Evolutionary conservation across 2,888 invertebrate species (phyloP), one percentile per base, ranked within the genome.

Genomic region (Andrena flavipes): DNA sequence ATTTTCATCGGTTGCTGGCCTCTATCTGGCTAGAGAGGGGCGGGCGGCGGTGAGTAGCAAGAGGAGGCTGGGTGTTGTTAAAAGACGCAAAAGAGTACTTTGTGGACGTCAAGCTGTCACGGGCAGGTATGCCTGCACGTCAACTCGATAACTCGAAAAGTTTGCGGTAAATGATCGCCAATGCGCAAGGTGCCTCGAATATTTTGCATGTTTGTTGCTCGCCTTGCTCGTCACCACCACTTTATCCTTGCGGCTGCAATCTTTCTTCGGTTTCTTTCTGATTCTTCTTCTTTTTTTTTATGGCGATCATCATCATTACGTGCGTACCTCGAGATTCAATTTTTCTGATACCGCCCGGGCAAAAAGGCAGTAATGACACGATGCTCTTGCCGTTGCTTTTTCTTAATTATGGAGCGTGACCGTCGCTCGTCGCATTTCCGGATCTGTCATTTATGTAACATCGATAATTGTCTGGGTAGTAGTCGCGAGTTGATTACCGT

Each of bases 51-150:
- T 13, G 49, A 56, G 56, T 49, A 42, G 42, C 13, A 13, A 1
- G 42, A 1, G 76, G 33, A 30, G 63, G 60, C 64, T 62, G 29
- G 48, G 64, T 68, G 62, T 54, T 33, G 71, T 63, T 75, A 79
- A 87, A 87, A 79, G 78, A 68, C 71, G 83, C 60, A 76, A 87
- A 82, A 71, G 75, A 63, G 74, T 78, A 76, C 82, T 85, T 80
- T 85, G 83, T 77, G 68, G 80, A 84, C 73, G 84, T 85, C 79
- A 85, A 83, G 79, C 84, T 88, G 89, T 89, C 90, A 82, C 82
- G 71, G 20, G 60, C 85, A 82, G 82, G 77, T 68, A 68, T 75
- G 74, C 76, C 72, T 64, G 82, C 70, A 69, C 68, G 82, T 70
- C 77, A 56, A 62, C 49, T 70, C 64, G 75, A 80, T 84, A 71